These are phyloP conservation scores for Urocyon cinereoargenteus DNA, from an alignment of 2,797 vertebrate species.

Conservation along the genomic window DNA sequence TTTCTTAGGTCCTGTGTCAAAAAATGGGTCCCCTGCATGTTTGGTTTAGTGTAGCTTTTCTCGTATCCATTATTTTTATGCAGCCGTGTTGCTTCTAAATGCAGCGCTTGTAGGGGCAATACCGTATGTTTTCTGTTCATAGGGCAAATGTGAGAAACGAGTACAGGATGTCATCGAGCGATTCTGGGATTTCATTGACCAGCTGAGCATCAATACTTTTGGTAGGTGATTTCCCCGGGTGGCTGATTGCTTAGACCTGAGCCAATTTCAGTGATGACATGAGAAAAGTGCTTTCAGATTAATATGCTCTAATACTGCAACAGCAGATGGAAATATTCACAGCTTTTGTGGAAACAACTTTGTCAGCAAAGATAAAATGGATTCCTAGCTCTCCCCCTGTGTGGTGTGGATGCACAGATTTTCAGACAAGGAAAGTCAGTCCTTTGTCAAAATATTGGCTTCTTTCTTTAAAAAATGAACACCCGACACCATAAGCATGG, in stretches of 20 bases:
- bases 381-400: background rate
- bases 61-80: background rate
- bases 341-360: background rate
- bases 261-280: background rate
- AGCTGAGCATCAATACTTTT: constrained; percentile 98
- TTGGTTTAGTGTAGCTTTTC: background rate
- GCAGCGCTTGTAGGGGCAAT: background rate
- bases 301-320: background rate
- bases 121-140: background rate
- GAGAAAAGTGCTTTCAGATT: background rate
- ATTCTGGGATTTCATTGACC: constrained; percentile 99
- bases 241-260: background rate
- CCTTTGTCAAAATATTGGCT: background rate
- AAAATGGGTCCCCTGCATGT: background rate
- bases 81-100: background rate
- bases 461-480: background rate
- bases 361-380: background rate
- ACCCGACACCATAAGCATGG: background rate
- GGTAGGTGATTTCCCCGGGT: constrained; percentile 86
- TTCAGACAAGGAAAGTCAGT: background rate
- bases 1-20: background rate
- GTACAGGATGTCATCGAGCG: constrained; percentile 99
- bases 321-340: background rate
- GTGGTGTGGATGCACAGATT: background rate
- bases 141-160: constrained; percentile 99